These are phyloP conservation scores for Lacanobia wlatinum DNA, from an alignment of 2,888 invertebrate species.

Conservation along the genomic window DNA sequence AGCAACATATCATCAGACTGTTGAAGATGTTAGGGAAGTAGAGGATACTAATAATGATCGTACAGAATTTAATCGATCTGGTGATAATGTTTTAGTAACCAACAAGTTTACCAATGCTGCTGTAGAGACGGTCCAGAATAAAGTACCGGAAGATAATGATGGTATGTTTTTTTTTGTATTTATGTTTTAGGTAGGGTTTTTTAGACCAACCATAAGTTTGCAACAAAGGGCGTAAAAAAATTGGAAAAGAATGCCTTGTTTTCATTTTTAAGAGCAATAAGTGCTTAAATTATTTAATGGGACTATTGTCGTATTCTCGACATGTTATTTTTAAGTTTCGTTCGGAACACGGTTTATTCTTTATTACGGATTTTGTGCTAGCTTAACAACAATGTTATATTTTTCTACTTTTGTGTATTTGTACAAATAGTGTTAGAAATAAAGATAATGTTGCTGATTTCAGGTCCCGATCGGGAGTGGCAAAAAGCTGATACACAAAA, in stretches of 20 bases:
- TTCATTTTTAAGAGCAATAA: not conserved
- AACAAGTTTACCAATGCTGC: conserved; percentile 71
- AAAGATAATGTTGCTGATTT: conserved; percentile 44
- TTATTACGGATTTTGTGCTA: not conserved
- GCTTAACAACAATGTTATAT: not conserved
- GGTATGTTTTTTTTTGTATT: conserved; percentile 60
- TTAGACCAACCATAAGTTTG: conserved; percentile 1
- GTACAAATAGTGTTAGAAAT: conserved; percentile 6
- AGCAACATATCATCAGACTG: too few species aligned
- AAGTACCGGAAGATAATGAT: conserved; percentile 57
- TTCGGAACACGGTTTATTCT: too few species aligned
- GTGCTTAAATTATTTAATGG: too few species aligned
- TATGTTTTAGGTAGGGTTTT: not conserved
- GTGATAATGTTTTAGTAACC: conserved; percentile 76
- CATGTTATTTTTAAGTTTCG: too few species aligned
- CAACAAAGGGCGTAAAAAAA: conserved; percentile 1
- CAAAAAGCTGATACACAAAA: conserved; percentile 82
- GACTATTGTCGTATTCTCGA: too few species aligned
- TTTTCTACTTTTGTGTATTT: not conserved
- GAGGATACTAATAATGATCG: too few species aligned
- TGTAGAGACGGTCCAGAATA: conserved; percentile 3
- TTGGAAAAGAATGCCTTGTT: not conserved
- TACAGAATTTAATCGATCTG: conserved; percentile 42
- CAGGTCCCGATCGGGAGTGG: conserved; percentile 88
- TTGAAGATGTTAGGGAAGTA: too few species aligned